Evolutionary conservation across 2,888 invertebrate species (phyloP).

Genomic region (Pseudolycoriella hygida): DNA sequence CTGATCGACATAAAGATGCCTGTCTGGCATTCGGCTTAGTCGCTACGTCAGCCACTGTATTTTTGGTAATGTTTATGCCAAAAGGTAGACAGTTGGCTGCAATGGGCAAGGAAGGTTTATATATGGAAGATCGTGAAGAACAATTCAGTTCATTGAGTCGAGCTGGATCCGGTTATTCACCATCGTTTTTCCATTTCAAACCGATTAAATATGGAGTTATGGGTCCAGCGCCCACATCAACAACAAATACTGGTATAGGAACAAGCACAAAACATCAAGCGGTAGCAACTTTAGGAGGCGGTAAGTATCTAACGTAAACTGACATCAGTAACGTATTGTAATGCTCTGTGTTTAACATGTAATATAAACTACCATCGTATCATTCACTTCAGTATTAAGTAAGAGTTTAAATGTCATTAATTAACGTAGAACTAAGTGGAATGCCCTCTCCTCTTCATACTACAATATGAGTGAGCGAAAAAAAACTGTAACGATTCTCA

Average conservation of each 20-base stretch:
- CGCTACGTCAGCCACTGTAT: slow-evolving; percentile 66
- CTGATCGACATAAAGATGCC: slow-evolving; percentile 66
- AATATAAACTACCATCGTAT: neutral
- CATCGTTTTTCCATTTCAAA: slow-evolving; percentile 85
- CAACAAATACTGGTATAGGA: slow-evolving; percentile 16
- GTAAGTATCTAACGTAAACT: slow-evolving; percentile 14
- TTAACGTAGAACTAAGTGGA: neutral
- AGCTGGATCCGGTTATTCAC: slow-evolving; percentile 69
- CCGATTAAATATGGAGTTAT: slow-evolving; percentile 65
- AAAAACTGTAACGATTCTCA: too few species aligned
- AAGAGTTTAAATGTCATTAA: neutral
- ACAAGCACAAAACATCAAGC: slow-evolving; percentile 34
- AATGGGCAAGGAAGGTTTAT: slow-evolving; percentile 75
- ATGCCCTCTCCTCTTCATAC: neutral
- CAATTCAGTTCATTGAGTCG: slow-evolving; percentile 62
- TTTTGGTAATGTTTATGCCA: slow-evolving; percentile 86
- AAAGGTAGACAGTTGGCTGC: slow-evolving; percentile 84
- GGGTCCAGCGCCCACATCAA: slow-evolving; percentile 31
- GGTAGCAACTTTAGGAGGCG: slow-evolving; percentile 20
- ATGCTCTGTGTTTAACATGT: neutral
- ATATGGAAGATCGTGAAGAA: slow-evolving; percentile 66
- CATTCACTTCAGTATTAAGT: neutral
- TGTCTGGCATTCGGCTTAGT: slow-evolving; percentile 81
- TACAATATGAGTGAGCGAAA: too few species aligned
- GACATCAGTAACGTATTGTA: too few species aligned